Evolutionary conservation across 2,797 vertebrate genomes (phyloP).

Genomic region (Babyrousa celebensis): DNA sequence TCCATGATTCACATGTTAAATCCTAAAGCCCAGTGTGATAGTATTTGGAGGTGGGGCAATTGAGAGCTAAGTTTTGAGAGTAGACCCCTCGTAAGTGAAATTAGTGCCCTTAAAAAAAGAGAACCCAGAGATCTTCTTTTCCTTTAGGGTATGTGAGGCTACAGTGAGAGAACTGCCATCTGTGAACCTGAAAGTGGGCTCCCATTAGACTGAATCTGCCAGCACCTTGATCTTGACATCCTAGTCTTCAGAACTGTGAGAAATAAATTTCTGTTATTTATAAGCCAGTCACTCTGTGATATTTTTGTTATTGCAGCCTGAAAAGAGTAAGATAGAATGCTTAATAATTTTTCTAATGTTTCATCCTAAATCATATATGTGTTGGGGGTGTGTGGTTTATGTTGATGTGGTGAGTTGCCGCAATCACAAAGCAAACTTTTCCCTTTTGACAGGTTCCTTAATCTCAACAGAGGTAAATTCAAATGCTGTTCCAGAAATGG

Average conservation of each 20-base stretch:
- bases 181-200: background rate
- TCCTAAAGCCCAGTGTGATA: background rate
- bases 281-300: background rate
- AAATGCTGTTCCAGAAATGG: conserved; percentile 13
- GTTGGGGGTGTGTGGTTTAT: background rate
- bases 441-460: conserved; percentile 27
- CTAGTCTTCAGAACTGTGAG: background rate
- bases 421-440: background rate
- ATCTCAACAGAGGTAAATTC: conserved; percentile 8
- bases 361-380: background rate
- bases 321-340: background rate
- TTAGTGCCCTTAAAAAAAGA: background rate
- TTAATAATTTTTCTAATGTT: conserved; percentile 46
- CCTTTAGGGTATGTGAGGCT: background rate
- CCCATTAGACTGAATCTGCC: background rate
- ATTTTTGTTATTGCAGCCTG: background rate
- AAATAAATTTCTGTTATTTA: background rate
- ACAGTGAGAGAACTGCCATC: background rate
- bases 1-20: background rate
- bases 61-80: background rate
- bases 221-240: background rate
- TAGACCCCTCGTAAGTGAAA: background rate
- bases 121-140: background rate
- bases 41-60: background rate
- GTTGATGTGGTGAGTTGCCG: background rate